A percentile compares a stretch with the other conserved stretches of the same genome.
Conservation (phyloP, 2,113 vertebrate genomes). For the Platycercus adscitus region DNA sequence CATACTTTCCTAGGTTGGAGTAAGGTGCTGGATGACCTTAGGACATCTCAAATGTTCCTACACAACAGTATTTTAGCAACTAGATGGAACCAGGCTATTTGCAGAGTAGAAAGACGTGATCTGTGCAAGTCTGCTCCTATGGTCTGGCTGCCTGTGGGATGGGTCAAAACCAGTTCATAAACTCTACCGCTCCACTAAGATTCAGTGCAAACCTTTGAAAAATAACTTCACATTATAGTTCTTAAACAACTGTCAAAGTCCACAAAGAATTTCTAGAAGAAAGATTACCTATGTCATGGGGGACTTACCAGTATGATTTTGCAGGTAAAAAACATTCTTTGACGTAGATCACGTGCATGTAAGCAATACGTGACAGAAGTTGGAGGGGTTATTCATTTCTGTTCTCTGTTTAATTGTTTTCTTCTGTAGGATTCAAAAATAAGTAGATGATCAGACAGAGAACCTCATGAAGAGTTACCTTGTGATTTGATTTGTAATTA, state of each 20-base stretch:
- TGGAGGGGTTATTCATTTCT: not conserved
- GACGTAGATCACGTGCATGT: not conserved
- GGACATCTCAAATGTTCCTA: not conserved
- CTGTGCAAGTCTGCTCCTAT: not conserved
- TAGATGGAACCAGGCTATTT: not conserved
- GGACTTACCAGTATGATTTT: not conserved
- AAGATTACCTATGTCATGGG: not conserved
- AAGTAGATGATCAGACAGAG: not conserved
- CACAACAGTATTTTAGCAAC: not conserved
- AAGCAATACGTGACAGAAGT: not conserved
- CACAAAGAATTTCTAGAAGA: not conserved
- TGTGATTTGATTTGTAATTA: not conserved
- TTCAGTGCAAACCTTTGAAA: not conserved
- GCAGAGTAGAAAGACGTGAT: not conserved
- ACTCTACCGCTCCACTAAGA: not conserved
- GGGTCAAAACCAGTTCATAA: not conserved
- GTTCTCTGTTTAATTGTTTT: not conserved
- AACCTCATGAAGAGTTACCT: not conserved
- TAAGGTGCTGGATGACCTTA: not conserved
- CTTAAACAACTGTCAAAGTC: not conserved
- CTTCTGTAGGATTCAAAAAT: not conserved
- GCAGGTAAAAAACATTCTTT: not conserved
- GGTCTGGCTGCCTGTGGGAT: not conserved
- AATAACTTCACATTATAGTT: not conserved
- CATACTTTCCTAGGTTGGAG: not conserved